phyloP scores from a whole-genome alignment of 2,797 vertebrate genomes.

The Macropus fuliginosus region DNA sequence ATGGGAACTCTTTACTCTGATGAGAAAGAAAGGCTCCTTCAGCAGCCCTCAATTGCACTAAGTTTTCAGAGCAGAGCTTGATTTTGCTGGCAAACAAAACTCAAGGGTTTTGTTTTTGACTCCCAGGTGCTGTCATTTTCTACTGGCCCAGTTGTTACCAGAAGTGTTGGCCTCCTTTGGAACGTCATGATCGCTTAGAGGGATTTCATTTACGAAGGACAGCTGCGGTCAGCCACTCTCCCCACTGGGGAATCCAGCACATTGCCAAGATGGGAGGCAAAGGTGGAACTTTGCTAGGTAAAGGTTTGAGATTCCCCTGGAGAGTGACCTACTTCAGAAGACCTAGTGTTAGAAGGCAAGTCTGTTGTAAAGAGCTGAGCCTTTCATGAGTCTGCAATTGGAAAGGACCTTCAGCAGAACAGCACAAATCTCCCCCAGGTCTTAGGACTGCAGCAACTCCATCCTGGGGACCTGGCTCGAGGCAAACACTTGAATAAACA shows the following conservation, averaged over 20 bases:
- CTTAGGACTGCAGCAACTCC: not conserved
- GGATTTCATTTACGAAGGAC: not conserved
- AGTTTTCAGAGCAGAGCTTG: conserved; percentile 2
- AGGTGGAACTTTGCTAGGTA: not conserved
- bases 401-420: not conserved
- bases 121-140: not conserved
- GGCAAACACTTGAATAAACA: conserved; percentile 13
- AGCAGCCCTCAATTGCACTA: not conserved
- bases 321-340: not conserved
- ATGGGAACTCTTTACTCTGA: conserved; percentile 30
- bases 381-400: not conserved
- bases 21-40: not conserved
- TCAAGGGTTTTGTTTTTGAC: not conserved
- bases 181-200: not conserved
- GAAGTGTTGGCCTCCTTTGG: not conserved
- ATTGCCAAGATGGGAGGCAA: not conserved
- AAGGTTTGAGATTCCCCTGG: not conserved
- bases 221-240: not conserved
- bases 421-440: not conserved
- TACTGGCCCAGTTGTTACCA: not conserved
- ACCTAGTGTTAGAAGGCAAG: conserved; percentile 10
- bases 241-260: not conserved
- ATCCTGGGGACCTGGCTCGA: not conserved
- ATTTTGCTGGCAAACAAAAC: not conserved
- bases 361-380: conserved; percentile 10